Evolutionary conservation across 23 tunicate genomes (phyloP).

Genomic region (Aplidium turbinatum): DNA sequence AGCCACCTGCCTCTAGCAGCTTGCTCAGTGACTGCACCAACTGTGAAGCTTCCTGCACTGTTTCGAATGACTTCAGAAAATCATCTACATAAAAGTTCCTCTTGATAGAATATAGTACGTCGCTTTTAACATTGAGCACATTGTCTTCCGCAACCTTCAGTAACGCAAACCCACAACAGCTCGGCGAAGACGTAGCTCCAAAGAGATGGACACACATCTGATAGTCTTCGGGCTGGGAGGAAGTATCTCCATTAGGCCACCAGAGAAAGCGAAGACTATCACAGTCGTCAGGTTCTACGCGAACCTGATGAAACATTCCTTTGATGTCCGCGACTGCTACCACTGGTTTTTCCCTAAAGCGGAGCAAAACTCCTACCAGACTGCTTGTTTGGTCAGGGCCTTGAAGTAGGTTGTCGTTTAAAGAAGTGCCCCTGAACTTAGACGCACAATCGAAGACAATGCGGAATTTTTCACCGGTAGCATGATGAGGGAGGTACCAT

Average conservation of each 20-base stretch:
- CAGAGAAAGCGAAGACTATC: slow-evolving; percentile 29
- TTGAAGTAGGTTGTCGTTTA: slow-evolving; percentile 30
- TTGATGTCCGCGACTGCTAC: slow-evolving; percentile 18
- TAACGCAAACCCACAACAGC: slow-evolving; percentile 31
- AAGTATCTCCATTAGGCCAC: slow-evolving; percentile 37
- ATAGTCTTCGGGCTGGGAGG: slow-evolving; percentile 1
- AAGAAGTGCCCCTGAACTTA: slow-evolving; percentile 12
- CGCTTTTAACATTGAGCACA: background rate
- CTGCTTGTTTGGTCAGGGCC: slow-evolving; percentile 36
- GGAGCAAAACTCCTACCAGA: slow-evolving; percentile 26
- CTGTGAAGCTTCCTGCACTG: slow-evolving; percentile 1
- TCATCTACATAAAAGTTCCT: slow-evolving; percentile 25
- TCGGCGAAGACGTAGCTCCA: slow-evolving; percentile 48
- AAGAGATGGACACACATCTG: slow-evolving; percentile 27
- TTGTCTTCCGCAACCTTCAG: slow-evolving; percentile 19
- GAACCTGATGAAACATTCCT: slow-evolving; percentile 28
- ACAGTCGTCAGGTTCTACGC: slow-evolving; percentile 18
- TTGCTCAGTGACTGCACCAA: background rate
- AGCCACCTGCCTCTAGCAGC: background rate
- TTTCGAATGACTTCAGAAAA: background rate
- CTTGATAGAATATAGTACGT: background rate
- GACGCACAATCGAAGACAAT: slow-evolving; percentile 37
- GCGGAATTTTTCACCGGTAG: slow-evolving; percentile 36
- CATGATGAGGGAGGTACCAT: slow-evolving; percentile 41
- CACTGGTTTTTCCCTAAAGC: slow-evolving; percentile 12